These are phyloP conservation scores for Branchipolynoe longqiensis DNA, from an alignment of 2,888 invertebrate species.

Conservation along the genomic window DNA sequence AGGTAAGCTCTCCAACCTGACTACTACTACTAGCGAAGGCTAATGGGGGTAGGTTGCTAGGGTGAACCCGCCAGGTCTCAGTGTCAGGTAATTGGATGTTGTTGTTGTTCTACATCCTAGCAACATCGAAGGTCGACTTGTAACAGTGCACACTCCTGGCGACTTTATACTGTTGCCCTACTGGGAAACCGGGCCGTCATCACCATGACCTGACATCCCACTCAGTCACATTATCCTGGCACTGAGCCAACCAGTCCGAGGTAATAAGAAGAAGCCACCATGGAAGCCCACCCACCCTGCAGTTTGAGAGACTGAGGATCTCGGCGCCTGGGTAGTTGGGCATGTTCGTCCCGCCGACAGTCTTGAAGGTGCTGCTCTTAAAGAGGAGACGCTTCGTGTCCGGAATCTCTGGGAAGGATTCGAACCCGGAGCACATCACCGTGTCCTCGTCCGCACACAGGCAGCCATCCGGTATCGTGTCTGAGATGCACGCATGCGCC, in stretches of 20 bases:
- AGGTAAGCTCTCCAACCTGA: too few species aligned
- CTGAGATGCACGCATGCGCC: not conserved
- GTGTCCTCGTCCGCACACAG: not conserved
- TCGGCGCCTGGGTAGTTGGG: not conserved
- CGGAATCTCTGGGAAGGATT: not conserved
- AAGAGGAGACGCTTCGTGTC: not conserved
- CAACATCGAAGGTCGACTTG: too few species aligned
- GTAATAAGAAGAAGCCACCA: too few species aligned
- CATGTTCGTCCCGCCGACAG: not conserved
- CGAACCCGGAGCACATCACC: not conserved
- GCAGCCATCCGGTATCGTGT: not conserved
- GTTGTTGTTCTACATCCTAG: too few species aligned
- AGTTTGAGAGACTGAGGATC: not conserved
- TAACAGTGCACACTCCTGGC: too few species aligned
- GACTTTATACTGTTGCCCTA: too few species aligned
- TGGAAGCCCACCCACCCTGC: not conserved
- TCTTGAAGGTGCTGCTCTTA: not conserved
- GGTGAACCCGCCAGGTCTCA: not conserved
- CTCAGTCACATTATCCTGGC: too few species aligned
- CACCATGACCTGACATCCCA: too few species aligned
- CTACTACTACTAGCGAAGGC: too few species aligned
- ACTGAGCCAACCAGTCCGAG: too few species aligned
- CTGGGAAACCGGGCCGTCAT: too few species aligned
- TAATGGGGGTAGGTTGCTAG: not conserved
- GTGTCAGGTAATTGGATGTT: not conserved